Base-by-base conservation (phyloP, 2,888 invertebrate species). In the Drosophila limbata region DNA sequence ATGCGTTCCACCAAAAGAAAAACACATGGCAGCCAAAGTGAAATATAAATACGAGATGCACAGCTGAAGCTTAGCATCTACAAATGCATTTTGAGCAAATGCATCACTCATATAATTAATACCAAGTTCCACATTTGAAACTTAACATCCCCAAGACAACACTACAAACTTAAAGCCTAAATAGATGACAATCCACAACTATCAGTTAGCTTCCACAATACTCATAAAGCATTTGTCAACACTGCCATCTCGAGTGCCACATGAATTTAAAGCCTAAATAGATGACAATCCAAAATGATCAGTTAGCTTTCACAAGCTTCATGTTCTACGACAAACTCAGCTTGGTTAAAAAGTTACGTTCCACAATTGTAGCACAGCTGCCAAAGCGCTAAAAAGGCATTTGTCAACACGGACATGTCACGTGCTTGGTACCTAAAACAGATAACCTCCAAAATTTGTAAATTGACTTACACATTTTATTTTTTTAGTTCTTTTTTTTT, bases 1-100 rank as follows among this genome's bases (percentile, higher is more conserved):
- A 42, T 57, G 51, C 63, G 39, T 45, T 53, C 37, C 44, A 52
- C 10, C n/a, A 31, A 33, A n/a, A 19, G 4, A 5, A 40, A 10
- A 40, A 4, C 11, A 42, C 11, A 19, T 35, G 5, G 13, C 13
- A 13, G 35, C 11, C n/a, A 37, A 39, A 25, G 35, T 48, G 33
- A 13, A 11, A 48, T 48, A 33, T 17, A 48, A 48, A 13, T 48
- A 11, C 31, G 15, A 48, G 31, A 48, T 35, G 11, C 39, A 39
- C 3, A 39, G 3, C 39, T 15, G 3, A 39, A 17, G 11, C 11
- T 5, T 42, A 1, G 5, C 19, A 19, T 42, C 19, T 19, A 42
- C 19, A 42, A 19, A 19, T 37, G 21, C 21, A 25, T 21, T 25
- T 21, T 21, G 21, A 3, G 21, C 21, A 28, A 28, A 21, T 21